Base-by-base conservation (phyloP, 2,888 invertebrate species). In the Anarsia innoxiella region DNA sequence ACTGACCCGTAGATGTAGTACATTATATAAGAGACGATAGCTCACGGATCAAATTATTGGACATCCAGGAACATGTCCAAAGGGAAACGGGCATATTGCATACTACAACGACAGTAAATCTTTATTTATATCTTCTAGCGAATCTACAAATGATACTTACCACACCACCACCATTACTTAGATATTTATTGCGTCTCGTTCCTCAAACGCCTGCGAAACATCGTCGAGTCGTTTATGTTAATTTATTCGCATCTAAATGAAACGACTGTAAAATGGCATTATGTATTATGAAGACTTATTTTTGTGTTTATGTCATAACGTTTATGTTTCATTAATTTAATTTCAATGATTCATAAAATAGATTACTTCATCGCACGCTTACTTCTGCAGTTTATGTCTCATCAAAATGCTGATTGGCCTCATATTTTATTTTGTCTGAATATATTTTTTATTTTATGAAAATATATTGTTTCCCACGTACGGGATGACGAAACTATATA, bases 161-260 rank as follows among this genome's bases (percentile, higher is more conserved):
- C 46, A 47, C 48, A 31, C 23, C 30, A 46, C 46, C 45, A 54
- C 66, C 63, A 66, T 71, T 71, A 62, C 60, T 66, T 56, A 59
- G 54, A 65, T 69, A 76, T 74, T 76, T 73, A 75, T 71, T 66
- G 57, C 68, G 49, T 59, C 52, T 57, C 55, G 60, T 65, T 58
- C 62, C 56, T 55, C 57, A 59, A 67, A 59, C 46, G 57, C 58
- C 66, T 50, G 56, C 45, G 52, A 62, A 65, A 56, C 51, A 51
- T 62, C 62, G 59, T 57, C 60, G 59, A 58, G 60, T 57, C 66
- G 56, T 58, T 72, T 76, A 75, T 75, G 71, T 66, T 75, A 78
- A 80, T 79, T 72, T 77, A 80, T 78, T 76, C 66, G 69, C 72
- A 78, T 78, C 68, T 74, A 62, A 77, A 78, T 75, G 67, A 69